phyloP scores from a whole-genome alignment of 2,113 vertebrate species.

The Astatoreochromis straeleni region DNA sequence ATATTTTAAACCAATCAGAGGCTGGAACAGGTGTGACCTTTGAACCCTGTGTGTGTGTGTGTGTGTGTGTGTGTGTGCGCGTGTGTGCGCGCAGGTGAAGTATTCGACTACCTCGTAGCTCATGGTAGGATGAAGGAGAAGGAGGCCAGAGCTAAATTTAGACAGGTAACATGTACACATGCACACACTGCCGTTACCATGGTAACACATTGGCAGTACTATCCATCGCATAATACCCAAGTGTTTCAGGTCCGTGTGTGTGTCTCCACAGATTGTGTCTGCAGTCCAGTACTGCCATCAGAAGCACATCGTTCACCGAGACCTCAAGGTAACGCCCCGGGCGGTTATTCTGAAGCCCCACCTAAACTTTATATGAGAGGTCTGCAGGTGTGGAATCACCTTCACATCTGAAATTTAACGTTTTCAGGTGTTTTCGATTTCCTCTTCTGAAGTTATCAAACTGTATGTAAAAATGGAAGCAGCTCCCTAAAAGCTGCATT shows the following conservation, averaged over 20 bases:
- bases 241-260: neutral
- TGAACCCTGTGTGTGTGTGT: neutral
- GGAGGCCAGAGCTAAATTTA: conserved; percentile 40
- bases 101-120: conserved; percentile 44
- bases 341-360: neutral
- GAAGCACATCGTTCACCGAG: conserved; percentile 40
- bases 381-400: neutral
- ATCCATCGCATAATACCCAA: neutral
- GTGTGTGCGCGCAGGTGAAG: conserved; percentile 5
- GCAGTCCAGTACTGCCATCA: conserved; percentile 51
- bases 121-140: conserved; percentile 47
- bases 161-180: conserved; percentile 20
- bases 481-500: neutral
- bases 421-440: neutral
- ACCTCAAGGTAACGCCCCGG: conserved; percentile 27
- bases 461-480: neutral
- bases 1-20: neutral
- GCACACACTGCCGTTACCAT: neutral
- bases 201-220: neutral
- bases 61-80: neutral
- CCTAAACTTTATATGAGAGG: neutral
- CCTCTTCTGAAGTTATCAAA: neutral
- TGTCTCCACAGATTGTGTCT: conserved; percentile 30
- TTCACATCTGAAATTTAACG: neutral
- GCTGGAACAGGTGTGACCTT: neutral